phyloP scores from a whole-genome alignment of 2,113 vertebrate genomes.

The Corythornis cristatus region DNA sequence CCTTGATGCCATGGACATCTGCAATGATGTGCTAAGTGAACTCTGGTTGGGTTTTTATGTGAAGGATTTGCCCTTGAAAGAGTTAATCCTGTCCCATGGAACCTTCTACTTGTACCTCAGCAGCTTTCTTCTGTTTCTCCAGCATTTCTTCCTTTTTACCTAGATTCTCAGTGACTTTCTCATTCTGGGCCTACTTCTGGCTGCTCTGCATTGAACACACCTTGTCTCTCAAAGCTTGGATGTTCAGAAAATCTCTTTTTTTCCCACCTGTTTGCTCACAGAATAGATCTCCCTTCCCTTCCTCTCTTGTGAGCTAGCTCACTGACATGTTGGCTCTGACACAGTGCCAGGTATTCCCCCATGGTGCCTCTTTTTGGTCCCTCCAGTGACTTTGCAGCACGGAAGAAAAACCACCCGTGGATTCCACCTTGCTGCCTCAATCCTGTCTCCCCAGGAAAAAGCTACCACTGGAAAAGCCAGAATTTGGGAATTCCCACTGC shows the following conservation, averaged over 20 bases:
- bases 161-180: slow-evolving; percentile 57
- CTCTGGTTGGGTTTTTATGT: slow-evolving; percentile 75
- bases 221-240: slow-evolving; percentile 63
- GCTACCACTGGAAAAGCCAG: background rate
- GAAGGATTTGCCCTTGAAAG: slow-evolving; percentile 78
- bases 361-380: background rate
- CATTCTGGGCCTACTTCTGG: slow-evolving; percentile 67
- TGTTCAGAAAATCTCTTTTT: slow-evolving; percentile 6
- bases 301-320: slow-evolving; percentile 38
- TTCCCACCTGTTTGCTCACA: slow-evolving; percentile 40
- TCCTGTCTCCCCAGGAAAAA: background rate
- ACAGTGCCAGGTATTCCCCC: background rate
- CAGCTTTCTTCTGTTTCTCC: slow-evolving; percentile 28
- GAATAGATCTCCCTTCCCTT: slow-evolving; percentile 65
- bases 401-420: background rate
- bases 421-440: background rate
- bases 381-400: background rate
- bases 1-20: slow-evolving; percentile 84
- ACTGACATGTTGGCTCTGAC: slow-evolving; percentile 26
- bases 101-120: slow-evolving; percentile 74
- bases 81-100: slow-evolving; percentile 70
- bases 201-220: slow-evolving; percentile 63
- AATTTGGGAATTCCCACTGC: background rate
- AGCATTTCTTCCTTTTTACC: slow-evolving; percentile 29
- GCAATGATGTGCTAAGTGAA: slow-evolving; percentile 71